These are phyloP conservation scores for Mimachlamys varia DNA, from an alignment of 2,888 invertebrate species.

Conservation along the genomic window DNA sequence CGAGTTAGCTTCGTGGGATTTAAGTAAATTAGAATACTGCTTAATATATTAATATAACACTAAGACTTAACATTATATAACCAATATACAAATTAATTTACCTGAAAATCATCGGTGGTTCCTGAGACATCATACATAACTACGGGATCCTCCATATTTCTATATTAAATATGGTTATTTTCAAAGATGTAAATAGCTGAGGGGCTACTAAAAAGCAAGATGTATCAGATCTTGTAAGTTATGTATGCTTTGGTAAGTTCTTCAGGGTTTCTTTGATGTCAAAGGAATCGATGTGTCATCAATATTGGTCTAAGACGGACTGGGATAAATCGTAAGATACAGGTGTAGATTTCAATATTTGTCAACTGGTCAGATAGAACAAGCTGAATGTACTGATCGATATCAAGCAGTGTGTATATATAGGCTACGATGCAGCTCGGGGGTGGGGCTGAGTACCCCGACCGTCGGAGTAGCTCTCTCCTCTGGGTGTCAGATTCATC, in stretches of 20 bases:
- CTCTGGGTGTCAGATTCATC: background rate
- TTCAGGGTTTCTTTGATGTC: background rate
- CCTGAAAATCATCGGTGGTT: slow-evolving; percentile 22
- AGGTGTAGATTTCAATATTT: background rate
- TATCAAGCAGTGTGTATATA: background rate
- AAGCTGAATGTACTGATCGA: background rate
- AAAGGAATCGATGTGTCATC: background rate
- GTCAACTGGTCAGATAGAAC: background rate
- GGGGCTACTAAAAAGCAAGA: background rate
- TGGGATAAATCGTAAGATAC: background rate
- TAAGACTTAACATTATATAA: too few species aligned
- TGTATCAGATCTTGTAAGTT: background rate
- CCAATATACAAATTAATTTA: background rate
- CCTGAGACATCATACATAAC: slow-evolving; percentile 17
- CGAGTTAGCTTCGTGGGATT: background rate
- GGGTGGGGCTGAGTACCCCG: slow-evolving; percentile 31
- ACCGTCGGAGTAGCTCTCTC: slow-evolving; percentile 17
- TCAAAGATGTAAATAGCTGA: background rate
- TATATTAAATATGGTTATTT: background rate
- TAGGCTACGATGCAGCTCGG: background rate
- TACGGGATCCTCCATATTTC: background rate
- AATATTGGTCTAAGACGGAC: background rate
- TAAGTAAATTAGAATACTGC: background rate
- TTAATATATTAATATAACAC: background rate
- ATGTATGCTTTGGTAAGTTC: background rate